These are phyloP conservation scores for Eubasilissa splendida DNA, from an alignment of 2,888 invertebrate species.

Conservation along the genomic window DNA sequence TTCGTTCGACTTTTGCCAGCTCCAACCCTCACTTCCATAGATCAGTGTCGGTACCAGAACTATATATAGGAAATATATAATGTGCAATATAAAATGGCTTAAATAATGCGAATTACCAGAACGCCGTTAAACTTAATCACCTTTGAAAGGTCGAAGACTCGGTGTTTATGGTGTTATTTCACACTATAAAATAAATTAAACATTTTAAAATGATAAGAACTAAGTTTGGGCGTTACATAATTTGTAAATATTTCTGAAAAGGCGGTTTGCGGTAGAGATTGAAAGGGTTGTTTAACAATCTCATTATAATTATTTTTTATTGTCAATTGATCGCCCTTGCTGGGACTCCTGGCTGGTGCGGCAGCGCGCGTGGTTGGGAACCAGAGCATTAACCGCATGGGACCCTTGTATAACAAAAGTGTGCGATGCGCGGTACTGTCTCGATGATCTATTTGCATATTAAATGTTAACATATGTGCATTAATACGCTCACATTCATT, in stretches of 20 bases:
- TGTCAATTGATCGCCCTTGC: slow-evolving; percentile 6
- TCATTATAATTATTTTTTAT: slow-evolving; percentile 21
- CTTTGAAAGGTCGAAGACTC: no score
- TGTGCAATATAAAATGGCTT: no score
- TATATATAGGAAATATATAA: no score
- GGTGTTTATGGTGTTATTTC: no score
- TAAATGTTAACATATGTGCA: slow-evolving; percentile 24
- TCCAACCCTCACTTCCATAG: no score
- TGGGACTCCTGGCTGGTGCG: neutral
- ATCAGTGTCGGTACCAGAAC: no score
- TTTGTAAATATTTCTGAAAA: slow-evolving; percentile 1
- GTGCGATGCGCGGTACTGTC: neutral
- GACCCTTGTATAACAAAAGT: neutral
- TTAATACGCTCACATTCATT: neutral
- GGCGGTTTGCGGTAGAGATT: neutral
- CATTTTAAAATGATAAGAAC: no score
- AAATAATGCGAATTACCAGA: no score
- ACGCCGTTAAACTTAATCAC: no score
- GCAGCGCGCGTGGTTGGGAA: neutral
- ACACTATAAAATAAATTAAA: no score
- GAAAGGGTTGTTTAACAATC: slow-evolving; percentile 24
- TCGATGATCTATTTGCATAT: slow-evolving; percentile 29
- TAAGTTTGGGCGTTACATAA: neutral
- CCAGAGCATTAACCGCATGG: neutral
- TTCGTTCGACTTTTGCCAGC: no score